Conservation (phyloP, 2,113 vertebrate genomes). For the Pomatorhinus ruficollis region DNA sequence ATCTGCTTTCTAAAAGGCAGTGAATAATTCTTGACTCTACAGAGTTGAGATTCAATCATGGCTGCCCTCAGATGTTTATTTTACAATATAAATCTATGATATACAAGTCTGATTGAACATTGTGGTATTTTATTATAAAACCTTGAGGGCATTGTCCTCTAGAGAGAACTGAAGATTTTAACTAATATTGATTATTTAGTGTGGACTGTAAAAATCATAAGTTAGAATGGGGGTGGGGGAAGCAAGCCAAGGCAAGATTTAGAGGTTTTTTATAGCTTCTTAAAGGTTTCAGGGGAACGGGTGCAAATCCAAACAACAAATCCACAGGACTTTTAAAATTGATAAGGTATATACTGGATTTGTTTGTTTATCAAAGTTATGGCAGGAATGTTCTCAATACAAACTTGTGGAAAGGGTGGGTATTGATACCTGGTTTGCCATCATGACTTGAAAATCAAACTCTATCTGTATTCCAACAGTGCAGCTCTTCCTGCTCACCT, state of each 20-base stretch:
- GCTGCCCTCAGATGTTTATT: constrained; percentile 70
- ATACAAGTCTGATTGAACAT: constrained; percentile 68
- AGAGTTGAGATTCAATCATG: constrained; percentile 57
- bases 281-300: constrained; percentile 7
- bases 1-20: constrained; percentile 34
- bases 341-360: not conserved
- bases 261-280: not conserved
- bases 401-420: not conserved
- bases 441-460: not conserved
- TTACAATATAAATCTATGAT: constrained; percentile 36
- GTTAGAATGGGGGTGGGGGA: not conserved
- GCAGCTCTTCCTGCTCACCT: not conserved
- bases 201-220: constrained; percentile 46
- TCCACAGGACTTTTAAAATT: not conserved
- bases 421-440: not conserved
- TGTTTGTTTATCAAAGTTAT: not conserved
- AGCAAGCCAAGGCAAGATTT: not conserved
- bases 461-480: not conserved
- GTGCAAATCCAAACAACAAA: not conserved
- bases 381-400: not conserved
- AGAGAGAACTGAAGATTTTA: constrained; percentile 68
- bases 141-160: constrained; percentile 69
- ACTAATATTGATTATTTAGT: constrained; percentile 79
- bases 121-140: constrained; percentile 68
- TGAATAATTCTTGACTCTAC: constrained; percentile 57